Evolutionary conservation across 2,797 vertebrate genomes (phyloP).

Genomic region (Cirrhinus mrigala): DNA sequence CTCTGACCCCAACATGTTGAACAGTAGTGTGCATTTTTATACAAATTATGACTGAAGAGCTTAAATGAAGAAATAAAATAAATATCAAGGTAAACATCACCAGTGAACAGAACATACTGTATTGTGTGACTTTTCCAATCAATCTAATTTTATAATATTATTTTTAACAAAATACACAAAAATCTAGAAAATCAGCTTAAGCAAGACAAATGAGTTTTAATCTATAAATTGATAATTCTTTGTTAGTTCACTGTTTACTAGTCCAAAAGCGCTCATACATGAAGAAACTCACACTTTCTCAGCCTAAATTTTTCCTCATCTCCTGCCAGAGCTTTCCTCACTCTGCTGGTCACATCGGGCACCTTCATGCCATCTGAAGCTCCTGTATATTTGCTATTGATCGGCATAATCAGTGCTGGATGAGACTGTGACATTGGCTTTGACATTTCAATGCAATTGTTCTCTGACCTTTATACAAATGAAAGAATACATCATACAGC

Average conservation of each 20-base stretch:
- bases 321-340: not conserved
- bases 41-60: not conserved
- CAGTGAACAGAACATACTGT: not conserved
- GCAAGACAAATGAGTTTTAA: too few species aligned
- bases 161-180: too few species aligned
- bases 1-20: too few species aligned
- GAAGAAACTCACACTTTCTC: not conserved
- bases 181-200: too few species aligned
- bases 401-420: constrained; percentile 66
- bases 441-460: constrained; percentile 81
- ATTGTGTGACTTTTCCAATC: not conserved
- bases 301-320: not conserved
- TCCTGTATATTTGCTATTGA: constrained; percentile 63
- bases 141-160: not conserved
- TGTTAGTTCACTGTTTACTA: too few species aligned
- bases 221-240: too few species aligned
- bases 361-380: constrained; percentile 46
- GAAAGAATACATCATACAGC: constrained; percentile 64
- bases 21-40: too few species aligned
- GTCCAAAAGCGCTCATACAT: not conserved
- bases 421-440: constrained; percentile 67
- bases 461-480: constrained; percentile 73
- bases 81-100: too few species aligned
- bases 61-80: not conserved
- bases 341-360: not conserved